Conservation (phyloP, 2,888 invertebrate genomes). For the Spisula subtruncata region DNA sequence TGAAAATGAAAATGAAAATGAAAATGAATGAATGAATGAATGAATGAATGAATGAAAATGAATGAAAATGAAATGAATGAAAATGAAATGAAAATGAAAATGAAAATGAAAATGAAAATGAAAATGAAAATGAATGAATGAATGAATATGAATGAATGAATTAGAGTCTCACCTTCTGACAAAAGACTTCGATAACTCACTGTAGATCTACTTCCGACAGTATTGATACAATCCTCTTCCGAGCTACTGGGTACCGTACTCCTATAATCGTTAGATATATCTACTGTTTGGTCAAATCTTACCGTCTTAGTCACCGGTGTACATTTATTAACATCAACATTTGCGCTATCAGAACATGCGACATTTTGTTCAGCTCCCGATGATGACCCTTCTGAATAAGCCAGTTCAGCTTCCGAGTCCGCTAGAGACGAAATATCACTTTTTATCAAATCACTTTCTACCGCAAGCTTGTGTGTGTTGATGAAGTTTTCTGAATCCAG, state of each 20-base stretch:
- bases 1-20: too few relatives aligned
- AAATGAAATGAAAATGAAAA: too few relatives aligned
- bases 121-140: too few relatives aligned
- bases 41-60: too few relatives aligned
- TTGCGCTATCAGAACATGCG: not conserved
- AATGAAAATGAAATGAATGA: too few relatives aligned
- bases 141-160: too few relatives aligned
- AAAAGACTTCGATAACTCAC: slow-evolving; percentile 9
- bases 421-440: slow-evolving; percentile 51
- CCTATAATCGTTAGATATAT: slow-evolving; percentile 16
- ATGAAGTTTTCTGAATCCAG: not conserved
- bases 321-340: not conserved
- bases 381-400: slow-evolving; percentile 58
- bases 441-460: slow-evolving; percentile 36
- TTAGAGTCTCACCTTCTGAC: not conserved
- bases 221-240: not conserved
- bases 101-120: too few relatives aligned
- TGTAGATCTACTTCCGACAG: slow-evolving; percentile 15
- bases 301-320: slow-evolving; percentile 13
- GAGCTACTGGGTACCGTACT: slow-evolving; percentile 1
- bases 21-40: too few relatives aligned
- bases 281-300: not conserved
- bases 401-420: slow-evolving; percentile 63
- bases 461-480: slow-evolving; percentile 4
- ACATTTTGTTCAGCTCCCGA: not conserved